Base-by-base conservation (phyloP, 1,140 invertebrate species). In the Aphelenchoides besseyi region DNA sequence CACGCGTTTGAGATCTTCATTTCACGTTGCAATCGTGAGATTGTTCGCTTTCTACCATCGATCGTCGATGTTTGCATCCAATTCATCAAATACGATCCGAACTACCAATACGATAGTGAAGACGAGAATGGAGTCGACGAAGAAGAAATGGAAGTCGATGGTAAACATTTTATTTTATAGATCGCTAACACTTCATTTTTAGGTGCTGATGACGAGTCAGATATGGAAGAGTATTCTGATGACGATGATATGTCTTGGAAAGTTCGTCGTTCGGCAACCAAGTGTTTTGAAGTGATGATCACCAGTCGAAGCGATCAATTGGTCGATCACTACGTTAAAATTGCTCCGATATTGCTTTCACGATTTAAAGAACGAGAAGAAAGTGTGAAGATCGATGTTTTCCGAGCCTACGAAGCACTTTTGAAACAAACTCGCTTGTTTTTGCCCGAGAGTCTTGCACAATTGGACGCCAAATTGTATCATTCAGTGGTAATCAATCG, bases 231-330 rank as follows among this genome's bases (percentile, higher is more conserved):
- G 88, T 89, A 89, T 73, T 90, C 89, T 23, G 90, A 90, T 75
- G 89, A 88, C 23, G 97, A 99, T 85, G 97, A 99, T 85, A 95
- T 98, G 91, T 95, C 93, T 69, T 99, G 97, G 96, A 99, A 99
- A 88, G 89, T 90, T 16, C 88, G 97, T 59, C 88, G 96, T 54
- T 91, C 95, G 2, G 92, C 95, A 35, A 95, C 96, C 0, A 99
- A 98, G 86, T 97, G 95, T 85, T 86, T 99, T 2, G 94, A 98
- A 86, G 92, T 94, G 5, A 89, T 98, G 23, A 69, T 81, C 71
- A 89, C 91, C 0, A 96, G 93, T 0, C 88, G 94, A 70, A 91
- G 93, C 74, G 94, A 98, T 84, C 88, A 95, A 74, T 85, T 98
- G 26, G 86, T 90, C 5, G 93, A 97, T 68, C 91, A 98, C 85